These are phyloP conservation scores for Campoletis raptor DNA, from an alignment of 2,888 invertebrate species.

Conservation along the genomic window DNA sequence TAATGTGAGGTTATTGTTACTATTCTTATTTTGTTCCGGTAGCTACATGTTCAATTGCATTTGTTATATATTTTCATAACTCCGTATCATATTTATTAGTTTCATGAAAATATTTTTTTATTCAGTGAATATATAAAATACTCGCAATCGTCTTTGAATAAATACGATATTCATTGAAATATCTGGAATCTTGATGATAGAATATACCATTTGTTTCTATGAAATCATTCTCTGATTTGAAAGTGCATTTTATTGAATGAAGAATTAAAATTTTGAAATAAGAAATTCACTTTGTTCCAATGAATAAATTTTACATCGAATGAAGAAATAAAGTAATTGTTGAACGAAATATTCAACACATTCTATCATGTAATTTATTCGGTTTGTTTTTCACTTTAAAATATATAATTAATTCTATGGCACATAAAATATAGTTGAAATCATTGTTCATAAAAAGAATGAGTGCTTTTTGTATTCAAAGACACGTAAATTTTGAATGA, in stretches of 20 bases:
- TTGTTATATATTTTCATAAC: conserved; percentile 8
- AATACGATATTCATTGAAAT: conserved; percentile 3
- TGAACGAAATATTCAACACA: too few species aligned
- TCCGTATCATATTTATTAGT: conserved; percentile 20
- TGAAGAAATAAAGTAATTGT: conserved; percentile 36
- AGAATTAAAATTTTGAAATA: conserved; percentile 21
- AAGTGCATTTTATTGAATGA: conserved; percentile 6
- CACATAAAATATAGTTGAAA: too few species aligned
- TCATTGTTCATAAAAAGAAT: too few species aligned
- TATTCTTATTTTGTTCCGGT: conserved; percentile 2
- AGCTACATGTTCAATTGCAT: background rate
- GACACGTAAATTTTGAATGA: conserved; percentile 9
- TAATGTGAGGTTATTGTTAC: conserved; percentile 3
- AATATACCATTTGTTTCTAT: conserved; percentile 12
- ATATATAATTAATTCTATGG: too few species aligned
- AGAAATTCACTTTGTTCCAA: conserved; percentile 19
- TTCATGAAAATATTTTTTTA: conserved; percentile 16
- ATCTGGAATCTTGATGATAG: conserved; percentile 12
- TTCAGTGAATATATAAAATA: conserved; percentile 21
- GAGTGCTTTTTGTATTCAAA: too few species aligned
- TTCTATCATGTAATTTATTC: too few species aligned
- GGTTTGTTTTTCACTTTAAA: too few species aligned
- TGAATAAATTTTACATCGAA: conserved; percentile 26
- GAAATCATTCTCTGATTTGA: conserved; percentile 13
- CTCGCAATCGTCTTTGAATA: conserved; percentile 1